Base-by-base conservation (phyloP, 2,113 vertebrate genomes). In the Rhizomys pruinosus region DNA sequence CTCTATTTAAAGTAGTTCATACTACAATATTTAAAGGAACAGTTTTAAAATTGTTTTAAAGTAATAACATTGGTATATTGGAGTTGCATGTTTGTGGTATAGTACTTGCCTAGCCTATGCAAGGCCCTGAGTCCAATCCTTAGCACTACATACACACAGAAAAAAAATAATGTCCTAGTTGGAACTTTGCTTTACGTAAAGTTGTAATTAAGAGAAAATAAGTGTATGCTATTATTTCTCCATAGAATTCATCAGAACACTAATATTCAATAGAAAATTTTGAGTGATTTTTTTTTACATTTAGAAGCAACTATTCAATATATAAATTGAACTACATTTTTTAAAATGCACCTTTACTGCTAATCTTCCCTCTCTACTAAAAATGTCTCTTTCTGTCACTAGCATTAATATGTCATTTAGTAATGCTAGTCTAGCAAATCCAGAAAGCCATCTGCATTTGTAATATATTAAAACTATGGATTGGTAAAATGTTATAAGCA, bases 381-480 rank as follows among this genome's bases (percentile, higher is more conserved):
- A 96, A 84, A 29, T 16, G 8, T 42, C 17, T 63, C 89, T 90
- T 59, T 86, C 69, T 87, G 0, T 79, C 66, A 88, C 73, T 47
- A 82, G 12, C 64, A 20, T 94, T 82, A 84, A 39, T 73, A 37
- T 82, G 61, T 91, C 32, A 73, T 20, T 91, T 25, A 63, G 17
- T 55, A 89, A 12, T 90, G 84, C 74, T 92, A 39, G 34, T 39
- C 47, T 87, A 80, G 37, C 47, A 88, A 94, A 81, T 66, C 37
- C 39, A 92, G 10, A n/a, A 84, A 93, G 27, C 77, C 32, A 73
- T 92, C 87, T 95, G 93, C 59, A 91, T 94, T 92, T 95, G 11
- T 73, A 22, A 55, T 64, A 15, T 78, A 52, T 90, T 94, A 82
- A 92, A n/a, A 86, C 3, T 73, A 2, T 77, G 4, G 86, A 5